Evolutionary conservation across 2,888 invertebrate species (phyloP).

Genomic region (Zygogramma bicolorata): DNA sequence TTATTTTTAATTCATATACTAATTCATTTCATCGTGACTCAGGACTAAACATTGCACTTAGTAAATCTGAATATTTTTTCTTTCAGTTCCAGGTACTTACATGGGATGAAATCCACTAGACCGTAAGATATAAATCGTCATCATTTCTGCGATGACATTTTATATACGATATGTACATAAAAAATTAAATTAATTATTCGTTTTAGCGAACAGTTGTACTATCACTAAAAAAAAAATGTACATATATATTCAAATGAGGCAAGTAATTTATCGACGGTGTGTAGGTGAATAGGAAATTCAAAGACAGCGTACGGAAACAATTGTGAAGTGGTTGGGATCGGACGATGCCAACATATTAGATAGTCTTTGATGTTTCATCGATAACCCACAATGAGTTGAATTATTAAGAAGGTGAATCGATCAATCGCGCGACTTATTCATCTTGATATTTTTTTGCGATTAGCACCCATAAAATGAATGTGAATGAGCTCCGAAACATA

Average conservation of each 20-base stretch:
- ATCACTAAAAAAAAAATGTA: conserved; percentile 35
- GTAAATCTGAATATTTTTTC: conserved; percentile 23
- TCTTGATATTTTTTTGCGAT: too few species aligned
- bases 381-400: too few species aligned
- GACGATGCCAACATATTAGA: neutral
- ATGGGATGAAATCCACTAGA: conserved; percentile 24
- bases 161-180: conserved; percentile 48
- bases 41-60: too few species aligned
- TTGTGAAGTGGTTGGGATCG: neutral
- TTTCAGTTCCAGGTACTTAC: conserved; percentile 43
- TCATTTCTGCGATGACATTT: conserved; percentile 50
- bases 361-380: too few species aligned
- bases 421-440: too few species aligned
- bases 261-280: conserved; percentile 24
- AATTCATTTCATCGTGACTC: too few species aligned
- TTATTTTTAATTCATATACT: too few species aligned
- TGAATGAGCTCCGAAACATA: too few species aligned
- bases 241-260: conserved; percentile 33
- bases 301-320: neutral
- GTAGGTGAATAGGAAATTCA: conserved; percentile 25
- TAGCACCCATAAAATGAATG: too few species aligned
- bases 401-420: too few species aligned
- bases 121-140: conserved; percentile 40
- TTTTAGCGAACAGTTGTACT: conserved; percentile 34
- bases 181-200: conserved; percentile 30